Evolutionary conservation across 2,888 invertebrate species (phyloP), one percentile per base, ranked within the genome.

Genomic region (Drosophila ezoana): DNA sequence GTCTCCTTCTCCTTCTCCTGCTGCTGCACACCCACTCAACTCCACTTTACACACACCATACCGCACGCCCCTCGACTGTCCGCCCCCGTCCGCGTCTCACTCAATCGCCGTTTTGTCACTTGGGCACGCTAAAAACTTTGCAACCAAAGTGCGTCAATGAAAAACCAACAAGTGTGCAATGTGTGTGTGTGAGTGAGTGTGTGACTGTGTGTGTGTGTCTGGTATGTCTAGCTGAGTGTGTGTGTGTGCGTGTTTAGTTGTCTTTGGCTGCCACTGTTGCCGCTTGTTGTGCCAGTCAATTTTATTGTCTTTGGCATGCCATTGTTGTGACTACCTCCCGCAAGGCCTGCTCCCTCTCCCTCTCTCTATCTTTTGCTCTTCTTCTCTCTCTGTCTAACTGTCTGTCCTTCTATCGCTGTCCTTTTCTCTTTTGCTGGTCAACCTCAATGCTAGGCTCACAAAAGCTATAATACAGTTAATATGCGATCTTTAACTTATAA

Each of bases 91-190:
- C 14, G 40, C 4, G 40, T 32, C 20, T 20, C 43, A 13, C 11
- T 14, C 41, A 16, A 14, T 51, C 35, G 41, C 32, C n/a, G 32
- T 18, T 44, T 63, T 64, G 77, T 74, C 67, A 68, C 68, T 75
- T 75, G 72, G 78, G 77, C 78, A 76, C 72, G 76, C 69, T 76
- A 72, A 76, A 76, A 76, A 76, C 40, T 62, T 76, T 62, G 53
- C 54, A 69, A 72, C 57, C 75, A 66, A 77, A 78, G 79, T 79
- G 79, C 79, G 79, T 79, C 79, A 76, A 74, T 79, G 79, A 71
- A 76, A 79, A 76, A 79, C 79, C 79, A 79, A 79, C 79, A 79
- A 79, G 79, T 79, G 79, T 72, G 72, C 40, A 37, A 53, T 48
- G 40, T 61, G 44, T 51, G 52, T 57, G 53, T 61, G 53, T 52